These are phyloP conservation scores for Mus pahari DNA, from an alignment of 2,113 vertebrate species.

Conservation along the genomic window DNA sequence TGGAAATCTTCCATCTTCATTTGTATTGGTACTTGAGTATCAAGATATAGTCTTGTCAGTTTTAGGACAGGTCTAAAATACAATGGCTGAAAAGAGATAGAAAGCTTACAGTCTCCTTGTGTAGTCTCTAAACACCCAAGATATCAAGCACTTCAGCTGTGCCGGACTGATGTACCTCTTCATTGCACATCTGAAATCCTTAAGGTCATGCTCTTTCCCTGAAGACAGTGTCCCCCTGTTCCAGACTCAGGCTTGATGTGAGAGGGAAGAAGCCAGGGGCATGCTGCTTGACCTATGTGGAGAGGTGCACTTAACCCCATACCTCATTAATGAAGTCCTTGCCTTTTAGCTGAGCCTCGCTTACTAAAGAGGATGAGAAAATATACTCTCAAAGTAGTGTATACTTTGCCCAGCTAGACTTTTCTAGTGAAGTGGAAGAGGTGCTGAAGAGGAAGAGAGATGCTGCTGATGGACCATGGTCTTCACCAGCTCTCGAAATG, in stretches of 20 bases:
- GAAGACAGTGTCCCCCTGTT: not conserved
- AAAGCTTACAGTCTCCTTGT: not conserved
- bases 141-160: not conserved
- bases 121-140: not conserved
- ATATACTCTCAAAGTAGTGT: not conserved
- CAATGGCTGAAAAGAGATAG: not conserved
- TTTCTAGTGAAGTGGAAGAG: not conserved
- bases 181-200: not conserved
- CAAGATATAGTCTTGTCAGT: not conserved
- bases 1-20: slow-evolving; percentile 4
- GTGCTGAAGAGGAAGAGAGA: not conserved
- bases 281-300: not conserved
- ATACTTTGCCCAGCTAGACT: not conserved
- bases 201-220: not conserved
- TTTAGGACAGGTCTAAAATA: not conserved
- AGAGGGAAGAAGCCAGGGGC: not conserved
- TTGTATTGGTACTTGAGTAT: not conserved
- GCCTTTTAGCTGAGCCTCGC: not conserved
- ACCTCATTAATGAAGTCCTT: not conserved
- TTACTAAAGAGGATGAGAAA: not conserved
- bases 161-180: not conserved
- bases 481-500: not conserved
- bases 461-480: not conserved
- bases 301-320: not conserved
- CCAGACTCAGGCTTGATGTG: not conserved